Conservation (phyloP, 2,113 vertebrate species). For the Nettapus auritus region DNA sequence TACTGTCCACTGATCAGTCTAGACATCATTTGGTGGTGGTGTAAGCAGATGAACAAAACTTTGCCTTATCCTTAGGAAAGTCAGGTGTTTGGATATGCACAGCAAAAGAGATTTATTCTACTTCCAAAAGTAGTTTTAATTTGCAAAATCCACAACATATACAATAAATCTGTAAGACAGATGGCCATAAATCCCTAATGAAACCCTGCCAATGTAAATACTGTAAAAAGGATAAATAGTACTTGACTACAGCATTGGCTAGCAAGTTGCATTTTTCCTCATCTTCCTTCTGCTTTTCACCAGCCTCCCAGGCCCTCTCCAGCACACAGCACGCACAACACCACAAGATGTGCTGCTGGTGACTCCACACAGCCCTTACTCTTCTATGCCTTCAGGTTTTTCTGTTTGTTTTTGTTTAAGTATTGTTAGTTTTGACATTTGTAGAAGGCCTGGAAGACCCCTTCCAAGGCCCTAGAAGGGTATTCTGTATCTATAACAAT, state of each 20-base stretch:
- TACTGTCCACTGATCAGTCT: neutral
- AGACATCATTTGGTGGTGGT: neutral
- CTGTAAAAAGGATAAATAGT: constrained; percentile 40
- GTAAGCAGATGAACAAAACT: neutral
- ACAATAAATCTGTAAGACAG: constrained; percentile 43
- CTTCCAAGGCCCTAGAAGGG: too few species aligned
- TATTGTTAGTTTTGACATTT: neutral
- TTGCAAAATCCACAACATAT: neutral
- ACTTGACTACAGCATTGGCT: constrained; percentile 29
- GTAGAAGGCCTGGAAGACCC: neutral
- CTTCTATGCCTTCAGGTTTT: neutral
- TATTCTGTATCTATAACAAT: too few species aligned
- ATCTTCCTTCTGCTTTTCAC: neutral
- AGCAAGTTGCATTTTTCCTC: neutral
- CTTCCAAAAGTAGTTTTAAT: constrained; percentile 11
- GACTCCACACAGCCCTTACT: accelerated
- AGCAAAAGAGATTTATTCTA: neutral
- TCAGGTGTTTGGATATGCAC: neutral
- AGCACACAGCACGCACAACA: neutral
- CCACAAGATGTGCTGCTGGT: accelerated
- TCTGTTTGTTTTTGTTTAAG: neutral
- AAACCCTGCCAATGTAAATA: constrained; percentile 45
- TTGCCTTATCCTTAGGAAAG: neutral
- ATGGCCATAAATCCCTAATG: constrained; percentile 53
- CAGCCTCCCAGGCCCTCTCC: neutral